These are phyloP conservation scores for Stichopus horrens DNA, from an alignment of 53 echinoderm and acorn worm genomes.

Conservation along the genomic window DNA sequence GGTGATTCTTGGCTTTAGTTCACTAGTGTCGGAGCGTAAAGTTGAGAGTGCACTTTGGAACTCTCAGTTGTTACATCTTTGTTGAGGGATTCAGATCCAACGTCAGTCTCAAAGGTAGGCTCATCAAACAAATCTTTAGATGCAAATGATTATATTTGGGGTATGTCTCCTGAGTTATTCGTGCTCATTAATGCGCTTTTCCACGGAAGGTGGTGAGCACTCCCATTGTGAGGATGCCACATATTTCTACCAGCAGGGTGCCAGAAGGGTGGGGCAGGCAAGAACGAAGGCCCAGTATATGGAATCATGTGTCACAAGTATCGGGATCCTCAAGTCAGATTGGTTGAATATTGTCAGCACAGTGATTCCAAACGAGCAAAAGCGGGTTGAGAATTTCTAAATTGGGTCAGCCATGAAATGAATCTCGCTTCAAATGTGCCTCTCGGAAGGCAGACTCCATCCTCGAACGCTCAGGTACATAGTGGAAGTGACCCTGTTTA, in stretches of 20 bases:
- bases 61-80: background rate
- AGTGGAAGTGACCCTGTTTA: background rate
- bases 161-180: background rate
- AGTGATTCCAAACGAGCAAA: background rate
- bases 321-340: background rate
- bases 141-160: background rate
- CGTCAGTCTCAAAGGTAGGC: no score
- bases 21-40: no score
- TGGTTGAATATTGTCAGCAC: background rate
- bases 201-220: conserved; percentile 29
- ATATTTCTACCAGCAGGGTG: conserved; percentile 25
- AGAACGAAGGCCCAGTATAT: background rate
- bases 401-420: background rate
- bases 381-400: background rate
- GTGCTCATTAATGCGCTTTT: conserved; percentile 19
- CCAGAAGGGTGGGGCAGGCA: background rate
- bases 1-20: background rate
- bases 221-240: background rate
- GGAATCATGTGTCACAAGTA: background rate
- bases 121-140: no score
- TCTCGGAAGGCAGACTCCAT: background rate
- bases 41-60: background rate
- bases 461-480: background rate
- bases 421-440: background rate
- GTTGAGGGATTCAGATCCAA: conserved; percentile 37